phyloP scores from a whole-genome alignment of 2,113 vertebrate genomes.

The Pitta sordida region DNA sequence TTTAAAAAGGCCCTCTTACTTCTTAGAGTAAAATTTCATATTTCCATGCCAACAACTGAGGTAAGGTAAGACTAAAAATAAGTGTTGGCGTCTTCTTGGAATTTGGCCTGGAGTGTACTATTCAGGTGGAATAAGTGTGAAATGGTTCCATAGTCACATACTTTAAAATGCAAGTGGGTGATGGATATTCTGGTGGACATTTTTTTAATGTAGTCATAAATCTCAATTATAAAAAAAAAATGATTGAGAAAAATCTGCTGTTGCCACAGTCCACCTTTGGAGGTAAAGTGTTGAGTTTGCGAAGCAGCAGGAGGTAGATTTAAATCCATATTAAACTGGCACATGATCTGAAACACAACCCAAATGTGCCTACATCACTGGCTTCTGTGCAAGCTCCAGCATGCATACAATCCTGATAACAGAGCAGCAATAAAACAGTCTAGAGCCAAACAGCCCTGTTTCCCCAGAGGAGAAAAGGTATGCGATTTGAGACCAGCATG shows the following conservation, averaged over 20 bases:
- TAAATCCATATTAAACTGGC: constrained; percentile 5
- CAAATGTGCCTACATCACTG: background rate
- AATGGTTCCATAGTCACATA: background rate
- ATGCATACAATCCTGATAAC: constrained; percentile 35
- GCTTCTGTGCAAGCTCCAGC: background rate
- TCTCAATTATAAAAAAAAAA: background rate
- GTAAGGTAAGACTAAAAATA: background rate
- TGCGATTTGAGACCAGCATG: constrained; percentile 41
- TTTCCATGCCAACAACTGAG: background rate
- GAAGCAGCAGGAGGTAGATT: constrained; percentile 38
- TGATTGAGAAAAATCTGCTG: background rate
- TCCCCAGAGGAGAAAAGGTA: constrained; percentile 25
- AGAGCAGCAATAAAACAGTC: background rate
- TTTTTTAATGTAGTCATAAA: background rate
- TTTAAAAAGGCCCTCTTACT: background rate
- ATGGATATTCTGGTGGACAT: background rate
- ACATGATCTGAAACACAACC: constrained; percentile 20
- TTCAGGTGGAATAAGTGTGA: background rate
- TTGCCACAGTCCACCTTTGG: background rate
- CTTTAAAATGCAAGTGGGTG: background rate
- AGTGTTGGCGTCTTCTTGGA: background rate
- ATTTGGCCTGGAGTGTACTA: background rate
- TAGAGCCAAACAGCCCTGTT: background rate
- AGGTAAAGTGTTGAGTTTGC: background rate
- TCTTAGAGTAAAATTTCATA: background rate